Base-by-base conservation (phyloP, 2,113 vertebrate species). In the Sylvietta virens region DNA sequence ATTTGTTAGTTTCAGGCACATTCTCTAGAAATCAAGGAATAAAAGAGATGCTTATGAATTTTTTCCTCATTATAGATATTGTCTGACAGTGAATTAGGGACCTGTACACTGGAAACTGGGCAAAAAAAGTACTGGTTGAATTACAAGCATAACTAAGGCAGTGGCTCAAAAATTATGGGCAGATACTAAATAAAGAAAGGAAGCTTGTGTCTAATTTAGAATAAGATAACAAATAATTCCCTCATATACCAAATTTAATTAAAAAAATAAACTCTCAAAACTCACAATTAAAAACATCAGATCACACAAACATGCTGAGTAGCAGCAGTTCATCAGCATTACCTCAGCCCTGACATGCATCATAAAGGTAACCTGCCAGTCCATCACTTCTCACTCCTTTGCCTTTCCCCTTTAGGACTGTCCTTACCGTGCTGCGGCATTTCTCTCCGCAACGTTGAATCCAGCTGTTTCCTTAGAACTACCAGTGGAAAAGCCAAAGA, bases 401-500 rank as follows among this genome's bases (percentile, higher is more conserved):
- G 3, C 14, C 15, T n/a, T 51, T 51, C 42, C 3, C 0, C 0
- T 47, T 21, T 28, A 39, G 7, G 9, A 24, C 2, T 10, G 35
- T 53, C 95, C 98, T 98, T 95, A 99, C 99, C 72, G 9, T 35
- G 98, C 97, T 90, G 98, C 98, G 61, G 99, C 98, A 6, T 98
- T 98, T 39, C 94, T 91, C 15, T 96, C 86, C 0, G 99, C 99
- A 86, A 98, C 94, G 2, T 99, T 99, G 88, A 99, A 99, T 48
- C 98, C 98, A 21, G 96, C 98, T 24, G 94, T 96, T 21, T 24
- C 22, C 74, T 86, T 94, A 26, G 90, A 91, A 37, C 27, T 86
- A 9, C 99, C 98, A 6, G 90, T 97, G 56, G 99, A 99, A 88
- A 98, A 98, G 71, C 99, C 99, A 33, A 97, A 94, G 83, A 99